Base-by-base conservation (phyloP, 2,113 vertebrate genomes). In the Atrichornis clamosus region DNA sequence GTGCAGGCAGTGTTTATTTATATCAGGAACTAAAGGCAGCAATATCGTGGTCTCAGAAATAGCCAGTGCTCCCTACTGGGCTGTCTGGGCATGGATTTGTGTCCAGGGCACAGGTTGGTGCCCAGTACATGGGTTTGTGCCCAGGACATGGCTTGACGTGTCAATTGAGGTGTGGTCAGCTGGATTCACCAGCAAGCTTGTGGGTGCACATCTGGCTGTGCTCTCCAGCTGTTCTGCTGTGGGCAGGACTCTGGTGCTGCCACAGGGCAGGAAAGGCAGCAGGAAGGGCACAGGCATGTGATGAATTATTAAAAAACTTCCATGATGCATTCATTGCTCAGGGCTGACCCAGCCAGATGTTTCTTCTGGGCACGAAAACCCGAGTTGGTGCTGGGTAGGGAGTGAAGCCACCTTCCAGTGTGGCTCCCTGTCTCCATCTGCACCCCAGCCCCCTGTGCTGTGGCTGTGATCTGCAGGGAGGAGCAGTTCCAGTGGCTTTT, bases 371-470 rank as follows among this genome's bases (percentile, higher is more conserved):
- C 53, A 68, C 6, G 5, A 44, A 55, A 89, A 52, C 35, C 35
- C 11, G 35, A 6, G 1, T 5, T 79, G 77, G 65, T 85, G 58
- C 67, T 0, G 2, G 11, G 30, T 56, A 27, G 2, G 7, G 56
- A 44, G 20, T 11, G 69, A 67, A 81, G 56, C 55, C 6, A 2
- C 47, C 47, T 89, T 89, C 75, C 60, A 27, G 3, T 0, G 9
- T 11, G 58, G 69, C 32, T 95, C 67, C 7, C 0, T 28, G 39
- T 42, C 19, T 52, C 42, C 24, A 1, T 46, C 27, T 2, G 7
- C 6, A 44, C 8, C 15, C 26, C 42, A 26, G 32, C 7, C 3
- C 16, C 0, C 24, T 0, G 2, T 64, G 47, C 79, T 67, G 63
- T 7, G 32, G 13, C 49, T 63, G 47, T 20, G 53, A 75, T 70